These are phyloP conservation scores for Petrophora chlorosata DNA, from an alignment of 2,888 invertebrate genomes.

Conservation along the genomic window DNA sequence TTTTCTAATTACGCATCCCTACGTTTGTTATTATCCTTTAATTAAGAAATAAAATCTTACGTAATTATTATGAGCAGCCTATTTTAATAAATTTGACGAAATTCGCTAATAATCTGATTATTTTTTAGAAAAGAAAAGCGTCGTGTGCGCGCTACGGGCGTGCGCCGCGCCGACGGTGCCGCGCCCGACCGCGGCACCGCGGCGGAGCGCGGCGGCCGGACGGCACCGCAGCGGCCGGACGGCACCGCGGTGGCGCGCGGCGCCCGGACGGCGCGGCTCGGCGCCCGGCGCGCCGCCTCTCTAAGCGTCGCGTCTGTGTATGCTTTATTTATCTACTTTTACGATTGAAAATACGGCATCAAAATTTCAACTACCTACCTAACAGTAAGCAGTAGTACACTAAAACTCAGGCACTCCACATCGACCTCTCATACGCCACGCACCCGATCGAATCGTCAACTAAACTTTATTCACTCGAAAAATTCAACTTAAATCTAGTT, in stretches of 20 bases:
- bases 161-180: slow-evolving; percentile 21
- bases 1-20: slow-evolving; percentile 83
- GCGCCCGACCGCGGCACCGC: slow-evolving; percentile 18
- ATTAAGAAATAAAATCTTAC: slow-evolving; percentile 84
- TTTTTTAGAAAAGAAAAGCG: slow-evolving; percentile 77
- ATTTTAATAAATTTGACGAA: slow-evolving; percentile 82
- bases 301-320: slow-evolving; percentile 73
- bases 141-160: slow-evolving; percentile 44
- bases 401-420: slow-evolving; percentile 81
- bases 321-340: slow-evolving; percentile 77
- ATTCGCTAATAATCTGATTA: slow-evolving; percentile 79
- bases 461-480: slow-evolving; percentile 81
- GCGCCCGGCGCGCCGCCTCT: slow-evolving; percentile 45
- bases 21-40: slow-evolving; percentile 83
- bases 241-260: slow-evolving; percentile 32
- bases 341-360: slow-evolving; percentile 81
- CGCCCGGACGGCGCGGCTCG: slow-evolving; percentile 30
- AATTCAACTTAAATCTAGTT: slow-evolving; percentile 81
- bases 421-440: slow-evolving; percentile 79
- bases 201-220: slow-evolving; percentile 9
- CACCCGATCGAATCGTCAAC: slow-evolving; percentile 79
- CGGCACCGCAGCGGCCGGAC: slow-evolving; percentile 20
- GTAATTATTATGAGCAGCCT: slow-evolving; percentile 82
- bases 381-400: slow-evolving; percentile 83
- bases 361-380: slow-evolving; percentile 84